Conservation (phyloP, 2,888 invertebrate species). For the Hesperia comma region DNA sequence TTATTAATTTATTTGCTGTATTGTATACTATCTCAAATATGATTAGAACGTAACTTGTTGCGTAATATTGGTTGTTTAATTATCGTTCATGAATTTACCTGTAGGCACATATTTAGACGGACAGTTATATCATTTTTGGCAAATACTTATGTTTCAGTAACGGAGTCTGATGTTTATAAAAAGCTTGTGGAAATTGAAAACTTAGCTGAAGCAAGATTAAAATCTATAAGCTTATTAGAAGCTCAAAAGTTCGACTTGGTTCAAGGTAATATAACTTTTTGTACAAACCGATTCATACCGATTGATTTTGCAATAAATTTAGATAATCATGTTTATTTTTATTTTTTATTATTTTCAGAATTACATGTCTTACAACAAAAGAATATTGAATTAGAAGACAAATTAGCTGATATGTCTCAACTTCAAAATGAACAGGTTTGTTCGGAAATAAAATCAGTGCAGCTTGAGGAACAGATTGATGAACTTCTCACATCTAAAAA, state of each 20-base stretch:
- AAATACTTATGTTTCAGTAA: conserved; percentile 61
- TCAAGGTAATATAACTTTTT: conserved; percentile 75
- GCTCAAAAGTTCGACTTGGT: conserved; percentile 87
- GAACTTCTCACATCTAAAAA: conserved; percentile 78
- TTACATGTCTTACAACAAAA: conserved; percentile 85
- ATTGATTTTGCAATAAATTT: background rate
- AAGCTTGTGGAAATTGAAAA: conserved; percentile 77
- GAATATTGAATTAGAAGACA: conserved; percentile 84
- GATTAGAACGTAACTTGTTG: no score
- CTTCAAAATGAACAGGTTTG: conserved; percentile 88
- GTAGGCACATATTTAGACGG: no score
- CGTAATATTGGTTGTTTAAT: no score
- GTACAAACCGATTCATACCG: background rate
- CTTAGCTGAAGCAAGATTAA: conserved; percentile 81
- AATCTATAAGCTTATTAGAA: conserved; percentile 85
- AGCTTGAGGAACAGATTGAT: conserved; percentile 90
- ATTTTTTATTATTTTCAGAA: conserved; percentile 63
- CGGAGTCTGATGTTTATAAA: conserved; percentile 79
- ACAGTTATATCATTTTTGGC: background rate
- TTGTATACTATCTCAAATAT: no score
- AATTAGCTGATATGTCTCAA: conserved; percentile 84
- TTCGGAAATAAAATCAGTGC: conserved; percentile 90
- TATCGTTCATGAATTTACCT: no score
- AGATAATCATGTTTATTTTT: conserved; percentile 15
- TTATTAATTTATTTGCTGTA: no score